Evolutionary conservation across 2,888 invertebrate species (phyloP).

Genomic region (Meteorus colon): DNA sequence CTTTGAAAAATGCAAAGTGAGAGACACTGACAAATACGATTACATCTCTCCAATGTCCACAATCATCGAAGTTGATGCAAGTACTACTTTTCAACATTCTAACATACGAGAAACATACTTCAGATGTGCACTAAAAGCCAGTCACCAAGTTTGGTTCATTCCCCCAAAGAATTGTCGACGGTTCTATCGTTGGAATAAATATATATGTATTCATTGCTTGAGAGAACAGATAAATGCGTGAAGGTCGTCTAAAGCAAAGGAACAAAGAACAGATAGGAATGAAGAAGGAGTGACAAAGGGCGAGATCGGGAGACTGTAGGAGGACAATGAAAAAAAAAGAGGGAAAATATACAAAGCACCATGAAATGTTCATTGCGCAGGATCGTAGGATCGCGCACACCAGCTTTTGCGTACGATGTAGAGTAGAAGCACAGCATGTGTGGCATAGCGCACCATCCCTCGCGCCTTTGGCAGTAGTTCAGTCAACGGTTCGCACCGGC

Average conservation of each 20-base stretch:
- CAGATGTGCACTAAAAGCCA: neutral
- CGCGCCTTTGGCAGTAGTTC: slow-evolving; percentile 55
- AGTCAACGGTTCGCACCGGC: slow-evolving; percentile 64
- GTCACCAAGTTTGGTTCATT: neutral
- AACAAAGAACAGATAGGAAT: neutral
- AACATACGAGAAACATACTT: neutral
- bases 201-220: slow-evolving; percentile 8
- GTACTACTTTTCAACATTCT: neutral
- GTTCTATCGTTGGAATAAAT: slow-evolving; percentile 14
- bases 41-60: neutral
- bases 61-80: neutral
- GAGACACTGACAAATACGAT: too few relatives aligned
- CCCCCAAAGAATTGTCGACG: neutral
- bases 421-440: slow-evolving; percentile 35
- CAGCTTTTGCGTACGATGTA: slow-evolving; percentile 35
- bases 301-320: slow-evolving; percentile 14
- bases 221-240: slow-evolving; percentile 3
- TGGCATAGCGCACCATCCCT: slow-evolving; percentile 38
- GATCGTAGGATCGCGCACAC: slow-evolving; percentile 59
- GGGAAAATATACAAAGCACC: slow-evolving; percentile 29
- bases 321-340: neutral
- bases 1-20: too few relatives aligned
- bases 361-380: slow-evolving; percentile 57
- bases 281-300: slow-evolving; percentile 10
- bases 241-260: neutral